These are phyloP conservation scores for Coptodon bakossiorum DNA, from an alignment of 2,113 vertebrate genomes.

Conservation along the genomic window DNA sequence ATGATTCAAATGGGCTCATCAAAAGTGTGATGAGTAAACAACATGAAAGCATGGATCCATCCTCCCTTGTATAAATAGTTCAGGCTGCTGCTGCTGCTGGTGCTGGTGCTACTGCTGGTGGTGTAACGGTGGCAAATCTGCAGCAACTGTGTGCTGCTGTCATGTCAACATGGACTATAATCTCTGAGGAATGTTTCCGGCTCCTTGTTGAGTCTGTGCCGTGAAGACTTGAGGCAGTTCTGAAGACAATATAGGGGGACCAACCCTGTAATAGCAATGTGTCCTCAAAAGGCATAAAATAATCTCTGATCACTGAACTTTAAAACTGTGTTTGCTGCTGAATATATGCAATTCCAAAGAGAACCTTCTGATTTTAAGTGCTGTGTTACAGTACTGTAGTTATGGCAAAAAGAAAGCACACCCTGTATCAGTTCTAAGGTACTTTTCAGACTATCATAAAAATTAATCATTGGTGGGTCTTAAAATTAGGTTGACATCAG, in stretches of 20 bases:
- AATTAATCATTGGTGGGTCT: background rate
- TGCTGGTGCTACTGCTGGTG: accelerated
- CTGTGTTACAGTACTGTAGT: background rate
- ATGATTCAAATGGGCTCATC: background rate
- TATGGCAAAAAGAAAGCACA: background rate
- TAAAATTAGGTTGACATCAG: background rate
- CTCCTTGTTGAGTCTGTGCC: background rate
- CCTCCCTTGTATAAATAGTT: background rate
- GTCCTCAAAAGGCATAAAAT: background rate
- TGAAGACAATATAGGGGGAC: background rate
- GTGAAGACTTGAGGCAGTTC: background rate
- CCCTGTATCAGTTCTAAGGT: background rate
- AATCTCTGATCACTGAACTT: background rate
- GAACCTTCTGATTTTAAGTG: background rate
- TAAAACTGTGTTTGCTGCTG: background rate
- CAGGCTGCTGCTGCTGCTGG: background rate
- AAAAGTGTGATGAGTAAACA: background rate
- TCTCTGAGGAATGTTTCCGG: background rate
- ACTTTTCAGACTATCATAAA: background rate
- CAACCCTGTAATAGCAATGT: background rate
- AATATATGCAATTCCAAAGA: background rate
- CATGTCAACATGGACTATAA: background rate
- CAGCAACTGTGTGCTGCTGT: background rate
- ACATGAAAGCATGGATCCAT: background rate
- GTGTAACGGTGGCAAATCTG: background rate